Base-by-base conservation (phyloP, 2,797 vertebrate genomes). In the Sebastes elongatus region DNA sequence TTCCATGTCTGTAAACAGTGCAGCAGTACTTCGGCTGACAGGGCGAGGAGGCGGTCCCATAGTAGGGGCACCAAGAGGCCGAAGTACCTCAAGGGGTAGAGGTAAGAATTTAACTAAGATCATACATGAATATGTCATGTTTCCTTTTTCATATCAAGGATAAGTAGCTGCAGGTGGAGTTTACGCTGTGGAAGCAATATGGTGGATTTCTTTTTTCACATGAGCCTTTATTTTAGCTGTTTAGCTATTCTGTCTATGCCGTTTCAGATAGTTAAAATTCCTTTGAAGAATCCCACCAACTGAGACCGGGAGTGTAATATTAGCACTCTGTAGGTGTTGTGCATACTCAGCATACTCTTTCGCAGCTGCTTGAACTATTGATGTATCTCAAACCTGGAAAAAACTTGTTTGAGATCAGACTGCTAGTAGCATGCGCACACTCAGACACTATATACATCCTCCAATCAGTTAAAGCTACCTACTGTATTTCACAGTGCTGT, bases 1-100 rank as follows among this genome's bases (percentile, higher is more conserved):
- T 96, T 99, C 98, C 71, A 97, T 99, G 97, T 99, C 99, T 96
- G 97, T 99, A 96, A 99, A 99, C 96, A 99, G 99, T 94, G 96
- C 97, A 49, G 98, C 98, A 78, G 98, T 99, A 90, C 96, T 99
- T 88, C 95, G 98, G 70, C 95, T 99, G 93, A 98, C 96, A n/a
- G 97, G 98, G 88, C 96, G 97, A 96, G 97, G 97, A 84, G 95
- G 95, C 33, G 97, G 96, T 88, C 97, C 97, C 20, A 98, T 98
- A 94, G 96, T 91, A 80, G 98, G 98, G 94, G 97, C 96, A 93
- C 96, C 98, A 71, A 96, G 98, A 96, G 99, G 99, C 95, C 97
- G 98, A 95, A 99, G 98, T 97, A 97, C 97, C 94, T 99, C 98
- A 93, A 96, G 97, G 96, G 99, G 98, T 91, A 96, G 98, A 97